Base-by-base conservation (phyloP, 2,797 vertebrate genomes). In the Phrynocephalus guinanensis region DNA sequence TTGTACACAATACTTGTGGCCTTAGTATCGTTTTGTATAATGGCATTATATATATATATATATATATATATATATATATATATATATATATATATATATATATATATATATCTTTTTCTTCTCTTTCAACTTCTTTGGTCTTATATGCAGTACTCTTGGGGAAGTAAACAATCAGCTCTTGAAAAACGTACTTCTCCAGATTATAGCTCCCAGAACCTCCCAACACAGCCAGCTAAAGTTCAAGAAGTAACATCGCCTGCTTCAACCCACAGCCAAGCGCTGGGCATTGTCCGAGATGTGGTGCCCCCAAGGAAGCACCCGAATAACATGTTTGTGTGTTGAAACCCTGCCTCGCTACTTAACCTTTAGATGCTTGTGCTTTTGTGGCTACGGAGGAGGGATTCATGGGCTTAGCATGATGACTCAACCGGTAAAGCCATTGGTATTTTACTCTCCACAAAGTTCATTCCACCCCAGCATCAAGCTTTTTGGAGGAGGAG, bases 391-490 rank as follows among this genome's bases (percentile, higher is more conserved):
- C 2, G 16, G 71, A 67, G 26, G 56, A 75, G 77, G 70, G 20
- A 9, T 73, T 79, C 28, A 33, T 52, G 38, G 77, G n/a, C 16
- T 85, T 81, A 75, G 56, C n/a, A 56, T 10, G 56, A 38, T 85
- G 83, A 85, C 87, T 85, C 77, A 84, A 20, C 38, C 77, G 67
- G 38, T 85, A 82, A 88, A 80, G 77, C 84, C 60, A 52, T 84
- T 66, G 66, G 56, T 84, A 38, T 26, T 80, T 80, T 66, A 66
- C 22, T 80, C 82, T 80, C 87, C 9, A 73, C 78, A 84, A 84
- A 86, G 76, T 86, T 83, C 82, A 86, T 86, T 73, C 82, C 81
- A 72, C 81, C 76, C 24, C 16, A 68, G 63, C n/a, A 60, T 52
- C 38, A 30, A 73, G 30, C 67, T 86, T 52, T 73, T 67, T n/a